A percentile compares a stretch with the other conserved stretches of the same genome.
These are phyloP conservation scores for Margarornis squamiger DNA, from an alignment of 2,797 vertebrate genomes.

Conservation along the genomic window DNA sequence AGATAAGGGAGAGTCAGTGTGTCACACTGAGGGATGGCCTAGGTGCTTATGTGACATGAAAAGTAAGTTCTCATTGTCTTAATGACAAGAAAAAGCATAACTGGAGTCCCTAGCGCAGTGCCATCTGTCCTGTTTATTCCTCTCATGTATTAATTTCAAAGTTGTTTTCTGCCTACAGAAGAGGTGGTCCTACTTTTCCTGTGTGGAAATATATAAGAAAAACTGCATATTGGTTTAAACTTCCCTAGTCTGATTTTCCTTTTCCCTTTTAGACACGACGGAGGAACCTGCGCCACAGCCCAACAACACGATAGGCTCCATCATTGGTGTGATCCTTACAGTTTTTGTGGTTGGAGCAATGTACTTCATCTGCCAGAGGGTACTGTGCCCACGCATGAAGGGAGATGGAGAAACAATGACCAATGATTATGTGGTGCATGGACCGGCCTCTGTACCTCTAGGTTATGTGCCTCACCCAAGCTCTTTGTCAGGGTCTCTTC, in stretches of 20 bases:
- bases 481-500: constrained; percentile 92
- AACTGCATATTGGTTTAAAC: neutral
- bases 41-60: neutral
- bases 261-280: constrained; percentile 82
- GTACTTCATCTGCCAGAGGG: constrained; percentile 95
- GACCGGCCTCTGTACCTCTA: constrained; percentile 89
- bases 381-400: constrained; percentile 95
- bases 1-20: neutral
- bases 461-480: constrained; percentile 93
- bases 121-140: neutral
- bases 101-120: neutral
- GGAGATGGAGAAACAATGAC: constrained; percentile 93
- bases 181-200: neutral
- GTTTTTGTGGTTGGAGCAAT: constrained; percentile 92
- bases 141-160: neutral
- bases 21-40: neutral
- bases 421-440: constrained; percentile 93
- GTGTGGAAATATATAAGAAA: neutral
- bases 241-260: neutral
- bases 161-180: neutral
- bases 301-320: constrained; percentile 92
- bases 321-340: constrained; percentile 92
- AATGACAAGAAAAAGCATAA: neutral
- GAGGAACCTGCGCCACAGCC: constrained; percentile 90
- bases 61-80: neutral